A percentile compares a stretch with the other conserved stretches of the same genome.
Evolutionary conservation across 2,888 invertebrate genomes (phyloP).

Genomic region (Diarsia brunnea): DNA sequence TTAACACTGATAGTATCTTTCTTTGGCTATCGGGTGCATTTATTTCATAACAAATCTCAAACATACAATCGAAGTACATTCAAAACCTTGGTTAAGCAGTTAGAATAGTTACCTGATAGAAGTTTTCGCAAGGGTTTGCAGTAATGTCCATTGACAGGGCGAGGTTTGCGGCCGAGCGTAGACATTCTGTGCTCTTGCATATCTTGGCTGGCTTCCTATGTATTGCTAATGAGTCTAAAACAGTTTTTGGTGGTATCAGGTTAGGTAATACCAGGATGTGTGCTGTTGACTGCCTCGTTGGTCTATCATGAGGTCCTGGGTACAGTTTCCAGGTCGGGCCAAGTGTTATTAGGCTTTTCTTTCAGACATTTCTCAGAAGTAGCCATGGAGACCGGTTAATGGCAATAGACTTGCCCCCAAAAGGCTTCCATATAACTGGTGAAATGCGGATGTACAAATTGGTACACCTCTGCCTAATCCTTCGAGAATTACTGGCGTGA

Average conservation of each 20-base stretch:
- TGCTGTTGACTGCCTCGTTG: too few species aligned
- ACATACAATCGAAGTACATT: not conserved
- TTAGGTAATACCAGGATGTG: not conserved
- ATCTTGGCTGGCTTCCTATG: constrained; percentile 77
- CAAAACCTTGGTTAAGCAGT: not conserved
- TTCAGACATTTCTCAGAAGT: too few species aligned
- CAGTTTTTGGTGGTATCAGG: not conserved
- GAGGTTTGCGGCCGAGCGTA: constrained; percentile 93
- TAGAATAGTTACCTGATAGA: constrained; percentile 92
- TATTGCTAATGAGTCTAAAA: constrained; percentile 78
- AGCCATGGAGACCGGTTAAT: too few species aligned
- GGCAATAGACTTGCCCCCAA: too few species aligned
- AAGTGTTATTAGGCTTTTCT: too few species aligned
- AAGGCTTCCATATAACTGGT: too few species aligned
- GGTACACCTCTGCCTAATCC: too few species aligned
- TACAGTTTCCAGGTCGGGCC: too few species aligned
- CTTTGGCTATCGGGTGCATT: not conserved
- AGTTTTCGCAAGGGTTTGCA: constrained; percentile 95
- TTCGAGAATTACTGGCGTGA: too few species aligned
- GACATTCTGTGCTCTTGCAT: constrained; percentile 93
- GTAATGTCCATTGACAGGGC: constrained; percentile 93
- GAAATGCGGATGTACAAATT: too few species aligned
- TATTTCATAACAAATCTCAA: not conserved
- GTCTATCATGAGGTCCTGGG: too few species aligned
- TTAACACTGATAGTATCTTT: not conserved